phyloP scores from a whole-genome alignment of 30 jellyfish, hydroid and myxozoan genomes.

The Aurelia sp. region DNA sequence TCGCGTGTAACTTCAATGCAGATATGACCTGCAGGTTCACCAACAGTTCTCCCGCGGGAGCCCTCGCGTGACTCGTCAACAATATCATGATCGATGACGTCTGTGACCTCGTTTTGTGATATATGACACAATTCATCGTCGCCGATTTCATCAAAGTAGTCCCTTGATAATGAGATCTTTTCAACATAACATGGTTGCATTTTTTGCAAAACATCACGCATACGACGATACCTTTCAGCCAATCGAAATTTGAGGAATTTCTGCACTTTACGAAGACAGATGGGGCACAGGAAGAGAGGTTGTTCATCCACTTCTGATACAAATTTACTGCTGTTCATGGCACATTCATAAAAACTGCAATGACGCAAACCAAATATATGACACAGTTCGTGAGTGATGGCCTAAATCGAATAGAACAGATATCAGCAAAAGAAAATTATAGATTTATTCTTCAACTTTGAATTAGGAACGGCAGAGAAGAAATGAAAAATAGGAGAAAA shows the following conservation, averaged over 20 bases:
- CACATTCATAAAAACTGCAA: constrained; percentile 86
- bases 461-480: no score
- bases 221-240: constrained; percentile 64
- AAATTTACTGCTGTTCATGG: constrained; percentile 77
- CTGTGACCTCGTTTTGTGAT: not conserved
- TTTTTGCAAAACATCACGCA: constrained; percentile 17
- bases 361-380: constrained; percentile 90
- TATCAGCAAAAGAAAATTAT: no score
- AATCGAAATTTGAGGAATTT: constrained; percentile 68
- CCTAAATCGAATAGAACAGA: constrained; percentile 46
- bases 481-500: no score
- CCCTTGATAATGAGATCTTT: constrained; percentile 18
- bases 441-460: no score
- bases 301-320: constrained; percentile 81
- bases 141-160: not conserved
- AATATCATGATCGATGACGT: not conserved
- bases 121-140: constrained; percentile 1
- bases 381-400: constrained; percentile 85
- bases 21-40: constrained; percentile 54
- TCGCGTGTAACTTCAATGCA: constrained; percentile 71
- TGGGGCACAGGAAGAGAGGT: constrained; percentile 91
- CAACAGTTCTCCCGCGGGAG: not conserved
- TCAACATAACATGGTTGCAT: constrained; percentile 63
- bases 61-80: not conserved
- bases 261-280: constrained; percentile 96